These are phyloP conservation scores for Chloroceryle aenea DNA, from an alignment of 2,113 vertebrate species.

Conservation along the genomic window DNA sequence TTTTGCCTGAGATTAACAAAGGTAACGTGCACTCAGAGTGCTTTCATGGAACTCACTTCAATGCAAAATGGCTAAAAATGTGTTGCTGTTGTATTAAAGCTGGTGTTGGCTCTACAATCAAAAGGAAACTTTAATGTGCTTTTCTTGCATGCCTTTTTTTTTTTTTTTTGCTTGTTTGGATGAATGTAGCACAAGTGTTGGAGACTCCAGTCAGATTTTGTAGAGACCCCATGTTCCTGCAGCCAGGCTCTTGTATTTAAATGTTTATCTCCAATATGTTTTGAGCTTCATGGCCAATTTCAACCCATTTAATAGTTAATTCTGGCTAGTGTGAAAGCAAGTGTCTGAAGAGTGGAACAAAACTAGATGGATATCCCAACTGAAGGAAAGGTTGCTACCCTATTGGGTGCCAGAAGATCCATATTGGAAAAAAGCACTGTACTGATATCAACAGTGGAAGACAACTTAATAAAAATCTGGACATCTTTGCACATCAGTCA, in stretches of 20 bases:
- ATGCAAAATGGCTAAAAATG: not conserved
- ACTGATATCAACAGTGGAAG: not conserved
- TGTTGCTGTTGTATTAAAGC: not conserved
- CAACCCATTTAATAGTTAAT: not conserved
- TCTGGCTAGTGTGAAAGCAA: not conserved
- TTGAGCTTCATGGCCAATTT: not conserved
- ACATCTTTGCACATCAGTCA: not conserved
- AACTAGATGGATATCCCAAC: not conserved
- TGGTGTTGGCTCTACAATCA: not conserved
- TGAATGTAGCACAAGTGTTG: not conserved
- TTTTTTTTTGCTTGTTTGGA: not conserved
- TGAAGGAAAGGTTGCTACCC: not conserved
- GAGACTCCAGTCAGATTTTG: not conserved
- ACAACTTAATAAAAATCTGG: not conserved
- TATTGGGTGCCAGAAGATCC: not conserved
- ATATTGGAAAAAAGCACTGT: not conserved
- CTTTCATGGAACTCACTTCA: not conserved
- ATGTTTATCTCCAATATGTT: not conserved
- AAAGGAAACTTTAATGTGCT: not conserved
- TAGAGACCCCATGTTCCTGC: not conserved
- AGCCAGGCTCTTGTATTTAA: not conserved
- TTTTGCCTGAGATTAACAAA: conserved; percentile 10
- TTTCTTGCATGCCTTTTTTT: not conserved
- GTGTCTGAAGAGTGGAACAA: not conserved
- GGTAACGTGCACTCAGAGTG: not conserved